Evolutionary conservation across 30 jellyfish, hydroid and myxozoan species (phyloP), one percentile per base, ranked within the genome.

Genomic region (Aurelia aurita complex sp. Pacific): DNA sequence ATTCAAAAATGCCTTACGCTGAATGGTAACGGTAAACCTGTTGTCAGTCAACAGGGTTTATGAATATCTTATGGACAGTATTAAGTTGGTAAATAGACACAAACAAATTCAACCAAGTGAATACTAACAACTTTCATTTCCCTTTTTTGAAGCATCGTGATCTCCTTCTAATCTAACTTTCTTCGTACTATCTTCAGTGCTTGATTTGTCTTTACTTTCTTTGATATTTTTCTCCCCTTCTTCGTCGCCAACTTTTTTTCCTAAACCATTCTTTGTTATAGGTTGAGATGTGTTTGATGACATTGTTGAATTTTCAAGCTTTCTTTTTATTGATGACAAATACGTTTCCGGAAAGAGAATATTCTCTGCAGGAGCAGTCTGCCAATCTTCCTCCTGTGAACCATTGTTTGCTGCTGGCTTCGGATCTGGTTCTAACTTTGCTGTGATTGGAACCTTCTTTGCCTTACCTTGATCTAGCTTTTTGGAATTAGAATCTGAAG

Each of bases 291-390:
- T 69, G 10, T 74, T 67, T 10, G 91, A 70, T 19, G 71, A 73
- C 79, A 67, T 32, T 55, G 91, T 46, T 1, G 91, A 63, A 46
- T 82, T 82, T 40, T 82, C 91, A 34, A 82, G 73, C 62, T 69
- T 85, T 59, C 91, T 59, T 62, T 82, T 82, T 60, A 82, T 82
- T 6, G 91, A 53, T 2, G 91, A 82, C 33, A 82, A 71, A 60
- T 82, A 82, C 5, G 91, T 82, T 69, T 82, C 91, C 50, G 91
- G 91, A 35, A 82, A 82, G 38, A 82, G 81, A 17, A 82, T 82
- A 64, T 75, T 69, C 8, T 82, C 91, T 55, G 91, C 85, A 33
- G 91, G 91, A 9, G 91, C 81, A 12, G 91, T 82, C 10, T 84
- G 73, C 91, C 91, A 82, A 5, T 82, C 91, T 17, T 75, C 85